Percentiles rank a stretch among this genome's conserved stretches.
Evolutionary conservation across 2,797 vertebrate genomes (phyloP).

Genomic region (Poliocrania exsul): DNA sequence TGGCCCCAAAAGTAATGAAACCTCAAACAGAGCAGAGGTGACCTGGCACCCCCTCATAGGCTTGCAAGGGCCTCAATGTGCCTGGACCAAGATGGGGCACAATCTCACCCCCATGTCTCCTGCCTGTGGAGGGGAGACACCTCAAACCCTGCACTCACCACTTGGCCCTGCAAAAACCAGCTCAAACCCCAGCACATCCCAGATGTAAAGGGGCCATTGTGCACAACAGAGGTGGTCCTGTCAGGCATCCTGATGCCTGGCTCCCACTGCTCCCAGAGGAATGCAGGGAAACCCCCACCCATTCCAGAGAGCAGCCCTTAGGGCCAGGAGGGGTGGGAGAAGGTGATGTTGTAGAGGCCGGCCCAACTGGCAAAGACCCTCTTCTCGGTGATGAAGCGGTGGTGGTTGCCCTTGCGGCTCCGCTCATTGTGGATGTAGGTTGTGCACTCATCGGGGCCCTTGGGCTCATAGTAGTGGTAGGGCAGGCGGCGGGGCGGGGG

Average conservation of each 20-base stretch:
- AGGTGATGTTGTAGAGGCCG: constrained; percentile 92
- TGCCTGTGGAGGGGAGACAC: neutral
- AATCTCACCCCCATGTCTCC: neutral
- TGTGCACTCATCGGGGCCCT: constrained; percentile 90
- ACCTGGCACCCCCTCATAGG: fast-evolving
- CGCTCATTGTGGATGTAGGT: constrained; percentile 93
- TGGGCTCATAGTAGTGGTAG: constrained; percentile 97
- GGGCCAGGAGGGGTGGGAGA: constrained; percentile 88
- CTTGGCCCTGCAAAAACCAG: neutral
- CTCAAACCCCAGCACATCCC: neutral
- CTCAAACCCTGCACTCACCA: neutral
- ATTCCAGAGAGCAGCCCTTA: constrained; percentile 5
- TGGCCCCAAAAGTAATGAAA: neutral
- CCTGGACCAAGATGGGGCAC: neutral
- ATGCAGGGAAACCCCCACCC: neutral
- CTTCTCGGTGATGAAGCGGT: constrained; percentile 98
- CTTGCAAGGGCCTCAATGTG: fast-evolving
- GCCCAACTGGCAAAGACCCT: constrained; percentile 95
- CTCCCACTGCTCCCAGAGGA: neutral
- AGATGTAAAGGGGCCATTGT: neutral
- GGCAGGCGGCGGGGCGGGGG: constrained; percentile 83
- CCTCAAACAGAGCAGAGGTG: neutral
- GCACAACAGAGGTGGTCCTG: fast-evolving
- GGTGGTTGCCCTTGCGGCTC: constrained; percentile 89
- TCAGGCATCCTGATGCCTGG: neutral